Evolutionary conservation across 2,113 vertebrate genomes (phyloP).

Genomic region (Indicator maculatus): DNA sequence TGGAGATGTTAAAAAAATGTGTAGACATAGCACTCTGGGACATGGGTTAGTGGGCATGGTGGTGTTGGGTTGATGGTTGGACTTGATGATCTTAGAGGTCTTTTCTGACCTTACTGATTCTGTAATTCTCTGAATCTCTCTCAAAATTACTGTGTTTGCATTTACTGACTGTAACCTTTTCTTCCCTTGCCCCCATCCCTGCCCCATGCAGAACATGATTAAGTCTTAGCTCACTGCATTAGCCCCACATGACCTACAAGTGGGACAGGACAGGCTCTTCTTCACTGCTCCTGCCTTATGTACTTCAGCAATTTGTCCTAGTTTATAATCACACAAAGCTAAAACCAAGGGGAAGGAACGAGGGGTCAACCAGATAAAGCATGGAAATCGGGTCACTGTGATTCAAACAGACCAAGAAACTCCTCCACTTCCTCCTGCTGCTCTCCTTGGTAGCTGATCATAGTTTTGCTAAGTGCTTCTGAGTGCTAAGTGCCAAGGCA

Average conservation of each 20-base stretch:
- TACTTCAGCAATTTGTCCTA: neutral
- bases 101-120: too few species aligned
- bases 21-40: too few species aligned
- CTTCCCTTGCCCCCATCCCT: neutral
- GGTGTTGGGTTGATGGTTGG: too few species aligned
- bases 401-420: neutral
- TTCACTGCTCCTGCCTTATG: neutral
- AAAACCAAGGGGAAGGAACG: neutral
- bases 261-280: neutral
- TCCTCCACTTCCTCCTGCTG: neutral
- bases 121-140: neutral
- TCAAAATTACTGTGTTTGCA: neutral
- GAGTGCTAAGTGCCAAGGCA: neutral
- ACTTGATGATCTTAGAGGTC: too few species aligned
- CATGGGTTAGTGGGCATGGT: too few species aligned
- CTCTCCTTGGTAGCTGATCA: neutral
- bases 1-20: too few species aligned
- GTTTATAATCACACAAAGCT: neutral
- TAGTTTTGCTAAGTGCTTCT: neutral
- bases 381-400: neutral
- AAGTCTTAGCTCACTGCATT: neutral
- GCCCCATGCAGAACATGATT: neutral
- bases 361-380: neutral
- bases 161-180: neutral
- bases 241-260: fast-evolving